Conservation (phyloP, 2,113 vertebrate genomes). For the Melanerpes formicivorus region DNA sequence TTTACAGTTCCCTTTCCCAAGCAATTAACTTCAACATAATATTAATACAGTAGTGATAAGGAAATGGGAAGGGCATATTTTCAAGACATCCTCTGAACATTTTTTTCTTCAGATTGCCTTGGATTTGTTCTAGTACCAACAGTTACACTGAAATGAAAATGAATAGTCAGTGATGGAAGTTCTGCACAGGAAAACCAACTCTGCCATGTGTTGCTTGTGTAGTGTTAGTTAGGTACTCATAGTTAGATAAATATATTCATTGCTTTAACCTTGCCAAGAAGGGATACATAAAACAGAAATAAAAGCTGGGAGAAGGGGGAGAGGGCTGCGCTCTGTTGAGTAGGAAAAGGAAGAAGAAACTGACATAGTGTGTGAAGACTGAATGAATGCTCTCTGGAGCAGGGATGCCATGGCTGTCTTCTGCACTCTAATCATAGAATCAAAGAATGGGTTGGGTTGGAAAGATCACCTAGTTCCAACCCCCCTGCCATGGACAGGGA, state of each 20-base stretch:
- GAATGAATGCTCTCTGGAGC: background rate
- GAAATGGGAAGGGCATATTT: background rate
- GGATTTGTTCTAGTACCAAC: constrained; percentile 50
- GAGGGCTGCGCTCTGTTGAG: background rate
- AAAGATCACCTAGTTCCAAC: background rate
- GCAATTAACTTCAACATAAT: constrained; percentile 17
- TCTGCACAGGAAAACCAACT: constrained; percentile 25
- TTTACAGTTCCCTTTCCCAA: constrained; percentile 13
- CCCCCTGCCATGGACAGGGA: background rate
- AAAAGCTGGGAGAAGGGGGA: background rate
- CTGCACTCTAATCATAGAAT: background rate
- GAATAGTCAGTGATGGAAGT: constrained; percentile 36
- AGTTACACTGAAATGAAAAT: constrained; percentile 31
- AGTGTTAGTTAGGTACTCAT: constrained; percentile 3
- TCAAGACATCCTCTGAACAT: background rate
- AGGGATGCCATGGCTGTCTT: fast-evolving
- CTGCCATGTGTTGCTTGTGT: background rate
- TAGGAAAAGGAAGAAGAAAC: background rate
- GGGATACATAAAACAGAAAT: background rate
- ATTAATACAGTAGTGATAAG: background rate
- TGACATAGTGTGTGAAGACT: background rate
- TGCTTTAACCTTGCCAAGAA: constrained; percentile 18
- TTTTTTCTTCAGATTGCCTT: constrained; percentile 28
- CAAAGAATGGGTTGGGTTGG: background rate
- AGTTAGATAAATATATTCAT: background rate